phyloP scores from a whole-genome alignment of 2,888 invertebrate species.

The Achlya flavicornis region DNA sequence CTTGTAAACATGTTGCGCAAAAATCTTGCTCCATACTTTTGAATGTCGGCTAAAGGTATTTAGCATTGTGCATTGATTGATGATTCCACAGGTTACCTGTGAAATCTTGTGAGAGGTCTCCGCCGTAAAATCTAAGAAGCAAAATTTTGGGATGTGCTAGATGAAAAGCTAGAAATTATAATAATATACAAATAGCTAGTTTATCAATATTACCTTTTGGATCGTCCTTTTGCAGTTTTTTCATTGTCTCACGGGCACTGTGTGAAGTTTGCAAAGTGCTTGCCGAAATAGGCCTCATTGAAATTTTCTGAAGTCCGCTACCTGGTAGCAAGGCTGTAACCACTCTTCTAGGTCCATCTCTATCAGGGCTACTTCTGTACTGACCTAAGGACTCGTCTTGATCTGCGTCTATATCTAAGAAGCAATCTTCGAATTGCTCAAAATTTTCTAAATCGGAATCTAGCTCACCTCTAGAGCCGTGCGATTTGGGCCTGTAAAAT shows the following conservation, averaged over 20 bases:
- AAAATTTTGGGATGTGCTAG: too few species aligned
- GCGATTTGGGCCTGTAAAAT: constrained; percentile 62
- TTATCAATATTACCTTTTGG: constrained; percentile 52
- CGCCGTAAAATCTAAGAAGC: background rate
- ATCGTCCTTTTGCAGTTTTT: constrained; percentile 57
- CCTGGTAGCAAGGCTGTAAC: constrained; percentile 71
- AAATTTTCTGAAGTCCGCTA: constrained; percentile 72
- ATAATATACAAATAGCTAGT: background rate
- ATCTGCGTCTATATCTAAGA: constrained; percentile 76
- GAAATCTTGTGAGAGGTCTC: background rate
- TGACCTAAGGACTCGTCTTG: constrained; percentile 61
- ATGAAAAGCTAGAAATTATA: too few species aligned
- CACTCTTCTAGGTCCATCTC: constrained; percentile 68
- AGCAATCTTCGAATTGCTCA: constrained; percentile 73
- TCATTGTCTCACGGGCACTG: constrained; percentile 56
- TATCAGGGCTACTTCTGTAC: constrained; percentile 61
- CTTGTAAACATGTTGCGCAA: constrained; percentile 47
- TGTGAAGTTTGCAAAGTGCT: constrained; percentile 56
- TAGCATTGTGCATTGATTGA: background rate
- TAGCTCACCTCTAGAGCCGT: constrained; percentile 68
- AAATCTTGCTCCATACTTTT: constrained; percentile 31
- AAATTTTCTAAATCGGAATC: constrained; percentile 76
- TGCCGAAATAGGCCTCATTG: constrained; percentile 63
- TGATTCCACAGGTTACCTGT: background rate
- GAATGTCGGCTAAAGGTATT: background rate